phyloP scores from a whole-genome alignment of 2,797 vertebrate genomes.

The Megaceryle alcyon region DNA sequence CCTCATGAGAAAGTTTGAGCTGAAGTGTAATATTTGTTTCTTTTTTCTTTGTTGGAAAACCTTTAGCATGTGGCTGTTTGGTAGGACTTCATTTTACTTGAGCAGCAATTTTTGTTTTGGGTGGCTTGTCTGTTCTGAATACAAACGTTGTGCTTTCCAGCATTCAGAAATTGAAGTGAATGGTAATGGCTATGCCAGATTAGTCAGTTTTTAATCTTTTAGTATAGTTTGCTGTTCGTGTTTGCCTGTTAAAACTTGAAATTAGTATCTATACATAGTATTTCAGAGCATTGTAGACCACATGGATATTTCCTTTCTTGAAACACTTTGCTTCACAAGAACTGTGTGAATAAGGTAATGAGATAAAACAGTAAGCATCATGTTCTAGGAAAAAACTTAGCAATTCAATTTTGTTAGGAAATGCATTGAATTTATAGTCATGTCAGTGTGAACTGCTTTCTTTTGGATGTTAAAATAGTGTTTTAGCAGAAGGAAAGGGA shows the following conservation, averaged over 20 bases:
- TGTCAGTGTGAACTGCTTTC: background rate
- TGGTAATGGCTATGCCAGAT: background rate
- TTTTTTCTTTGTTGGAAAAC: background rate
- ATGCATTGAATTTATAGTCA: background rate
- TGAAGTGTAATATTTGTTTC: background rate
- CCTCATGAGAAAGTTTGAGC: background rate
- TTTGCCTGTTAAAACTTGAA: background rate
- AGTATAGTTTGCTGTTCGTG: background rate
- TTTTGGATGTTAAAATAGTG: background rate
- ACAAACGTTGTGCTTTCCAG: background rate
- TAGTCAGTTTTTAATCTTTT: background rate
- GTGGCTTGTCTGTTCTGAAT: background rate
- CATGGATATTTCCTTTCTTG: background rate
- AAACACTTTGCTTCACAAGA: background rate
- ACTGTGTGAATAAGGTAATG: background rate
- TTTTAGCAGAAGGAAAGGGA: background rate
- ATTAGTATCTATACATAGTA: background rate
- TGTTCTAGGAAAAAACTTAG: background rate
- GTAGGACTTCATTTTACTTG: background rate
- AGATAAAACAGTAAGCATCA: background rate
- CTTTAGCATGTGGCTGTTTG: background rate
- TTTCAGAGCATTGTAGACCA: background rate
- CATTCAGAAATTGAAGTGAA: background rate
- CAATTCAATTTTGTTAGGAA: background rate
- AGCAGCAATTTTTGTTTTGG: background rate